Conservation (phyloP, 2,113 vertebrate genomes). For the Peromyscus californicus region DNA sequence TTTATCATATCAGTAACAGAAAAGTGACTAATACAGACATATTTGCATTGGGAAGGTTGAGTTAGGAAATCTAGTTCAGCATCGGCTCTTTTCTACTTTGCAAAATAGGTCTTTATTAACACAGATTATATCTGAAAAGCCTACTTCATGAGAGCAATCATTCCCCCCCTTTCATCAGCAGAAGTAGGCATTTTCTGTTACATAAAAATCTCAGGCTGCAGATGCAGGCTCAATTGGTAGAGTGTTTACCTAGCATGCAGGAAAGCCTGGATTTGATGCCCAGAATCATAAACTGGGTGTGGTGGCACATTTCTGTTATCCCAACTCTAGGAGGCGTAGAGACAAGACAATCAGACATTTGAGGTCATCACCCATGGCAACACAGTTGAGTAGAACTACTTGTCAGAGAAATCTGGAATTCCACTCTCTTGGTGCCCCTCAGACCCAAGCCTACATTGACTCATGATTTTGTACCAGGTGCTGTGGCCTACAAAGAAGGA, state of each 20-base stretch:
- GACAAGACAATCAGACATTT: not conserved
- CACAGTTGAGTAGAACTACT: not conserved
- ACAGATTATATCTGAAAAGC: conserved; percentile 22
- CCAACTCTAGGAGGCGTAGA: not conserved
- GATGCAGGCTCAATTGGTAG: not conserved
- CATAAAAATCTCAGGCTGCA: not conserved
- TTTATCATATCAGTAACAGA: not conserved
- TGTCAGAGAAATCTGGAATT: not conserved
- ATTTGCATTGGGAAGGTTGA: not conserved
- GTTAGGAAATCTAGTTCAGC: not conserved
- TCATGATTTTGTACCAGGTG: not conserved
- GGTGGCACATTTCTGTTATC: not conserved
- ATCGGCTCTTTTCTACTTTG: not conserved
- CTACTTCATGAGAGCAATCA: too few species aligned
- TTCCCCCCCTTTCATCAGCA: not conserved
- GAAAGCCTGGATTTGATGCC: not conserved
- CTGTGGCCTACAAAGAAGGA: not conserved
- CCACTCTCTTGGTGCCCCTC: not conserved
- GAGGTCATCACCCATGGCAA: not conserved
- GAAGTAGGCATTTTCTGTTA: not conserved
- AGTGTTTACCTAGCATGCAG: not conserved
- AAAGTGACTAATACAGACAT: not conserved
- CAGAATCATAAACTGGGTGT: not conserved
- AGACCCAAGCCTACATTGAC: not conserved
- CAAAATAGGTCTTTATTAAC: not conserved